Conservation (phyloP, 2,113 vertebrate genomes). For the Osmerus eperlanus region DNA sequence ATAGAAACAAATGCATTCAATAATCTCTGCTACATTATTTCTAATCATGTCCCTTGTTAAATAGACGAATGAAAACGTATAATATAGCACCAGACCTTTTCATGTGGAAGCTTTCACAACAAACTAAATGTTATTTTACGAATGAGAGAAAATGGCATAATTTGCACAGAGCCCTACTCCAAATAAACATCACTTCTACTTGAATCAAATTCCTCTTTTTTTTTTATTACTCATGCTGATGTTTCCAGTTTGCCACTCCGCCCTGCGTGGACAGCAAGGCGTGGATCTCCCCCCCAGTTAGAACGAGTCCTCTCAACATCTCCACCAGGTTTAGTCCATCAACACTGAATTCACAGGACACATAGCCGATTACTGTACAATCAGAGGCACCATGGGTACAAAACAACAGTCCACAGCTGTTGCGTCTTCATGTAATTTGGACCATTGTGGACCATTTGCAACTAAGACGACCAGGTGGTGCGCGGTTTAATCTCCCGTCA, state of each 20-base stretch:
- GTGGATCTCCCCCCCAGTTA: too few species aligned
- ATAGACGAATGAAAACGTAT: slow-evolving; percentile 25
- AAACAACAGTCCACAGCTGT: not conserved
- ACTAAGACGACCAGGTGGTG: too few species aligned
- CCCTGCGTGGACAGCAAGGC: too few species aligned
- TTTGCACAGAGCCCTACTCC: slow-evolving; percentile 51
- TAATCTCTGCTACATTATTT: slow-evolving; percentile 33
- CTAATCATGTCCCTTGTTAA: slow-evolving; percentile 22
- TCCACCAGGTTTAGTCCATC: too few species aligned
- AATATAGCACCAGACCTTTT: slow-evolving; percentile 16
- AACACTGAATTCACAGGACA: not conserved
- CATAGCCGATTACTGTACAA: not conserved
- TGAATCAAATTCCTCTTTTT: slow-evolving; percentile 26
- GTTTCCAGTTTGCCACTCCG: too few species aligned
- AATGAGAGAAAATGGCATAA: slow-evolving; percentile 45
- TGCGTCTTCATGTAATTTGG: not conserved
- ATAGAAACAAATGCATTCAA: slow-evolving; percentile 48
- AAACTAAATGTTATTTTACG: slow-evolving; percentile 42
- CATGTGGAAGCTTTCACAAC: not conserved
- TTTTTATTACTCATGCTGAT: too few species aligned
- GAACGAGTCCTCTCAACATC: too few species aligned
- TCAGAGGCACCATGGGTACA: not conserved
- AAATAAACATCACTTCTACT: slow-evolving; percentile 39
- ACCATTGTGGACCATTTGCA: too few species aligned
- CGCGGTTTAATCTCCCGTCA: too few species aligned